Evolutionary conservation across 2,797 vertebrate species (phyloP).

Genomic region (Phoebastria nigripes): DNA sequence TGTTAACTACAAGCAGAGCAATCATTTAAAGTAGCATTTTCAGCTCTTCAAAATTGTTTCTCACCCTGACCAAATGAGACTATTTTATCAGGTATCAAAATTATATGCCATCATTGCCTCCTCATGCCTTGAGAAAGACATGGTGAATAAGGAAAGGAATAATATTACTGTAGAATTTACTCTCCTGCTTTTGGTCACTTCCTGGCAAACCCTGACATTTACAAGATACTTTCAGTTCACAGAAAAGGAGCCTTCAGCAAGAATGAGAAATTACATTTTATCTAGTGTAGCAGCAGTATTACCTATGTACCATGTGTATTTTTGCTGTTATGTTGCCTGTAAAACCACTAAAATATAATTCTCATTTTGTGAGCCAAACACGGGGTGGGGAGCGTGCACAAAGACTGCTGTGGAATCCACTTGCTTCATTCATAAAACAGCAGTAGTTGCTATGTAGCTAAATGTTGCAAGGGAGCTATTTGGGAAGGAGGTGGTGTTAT

Average conservation of each 20-base stretch:
- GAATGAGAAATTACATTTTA: not conserved
- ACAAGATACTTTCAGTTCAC: not conserved
- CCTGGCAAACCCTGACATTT: not conserved
- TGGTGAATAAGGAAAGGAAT: not conserved
- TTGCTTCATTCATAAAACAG: not conserved
- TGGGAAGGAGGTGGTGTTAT: not conserved
- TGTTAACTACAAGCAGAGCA: constrained; percentile 45
- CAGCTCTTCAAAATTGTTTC: constrained; percentile 4
- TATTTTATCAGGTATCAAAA: not conserved
- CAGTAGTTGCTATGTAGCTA: not conserved
- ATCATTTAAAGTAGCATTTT: constrained; percentile 23
- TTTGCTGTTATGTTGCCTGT: not conserved
- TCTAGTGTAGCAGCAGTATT: not conserved
- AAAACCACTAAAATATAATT: not conserved
- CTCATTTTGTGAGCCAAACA: not conserved
- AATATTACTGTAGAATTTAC: not conserved
- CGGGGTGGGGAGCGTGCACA: rapidly evolving
- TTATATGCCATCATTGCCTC: not conserved
- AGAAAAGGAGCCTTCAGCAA: not conserved
- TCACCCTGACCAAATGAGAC: not conserved
- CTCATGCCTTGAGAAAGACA: not conserved
- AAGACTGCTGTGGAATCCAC: not conserved
- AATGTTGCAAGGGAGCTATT: not conserved
- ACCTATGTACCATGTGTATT: rapidly evolving
- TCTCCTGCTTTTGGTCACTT: not conserved